A percentile compares a stretch with the other conserved stretches of the same genome.
phyloP scores from a whole-genome alignment of 1,140 invertebrate species.

The Homarus americanus region DNA sequence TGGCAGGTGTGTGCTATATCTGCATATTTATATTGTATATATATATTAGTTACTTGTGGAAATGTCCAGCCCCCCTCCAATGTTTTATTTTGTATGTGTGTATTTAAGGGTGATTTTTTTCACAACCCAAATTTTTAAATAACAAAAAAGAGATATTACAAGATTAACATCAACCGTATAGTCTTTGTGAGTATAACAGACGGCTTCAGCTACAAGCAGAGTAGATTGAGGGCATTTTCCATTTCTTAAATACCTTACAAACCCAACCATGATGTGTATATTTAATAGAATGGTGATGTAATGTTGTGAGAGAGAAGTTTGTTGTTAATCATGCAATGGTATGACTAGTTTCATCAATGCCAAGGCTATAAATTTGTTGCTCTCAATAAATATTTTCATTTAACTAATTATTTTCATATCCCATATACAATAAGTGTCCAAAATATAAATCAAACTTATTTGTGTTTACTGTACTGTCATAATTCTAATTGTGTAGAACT shows the following conservation, averaged over 20 bases:
- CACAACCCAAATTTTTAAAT: conserved; percentile 24
- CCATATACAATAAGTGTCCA: background rate
- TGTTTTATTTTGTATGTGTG: conserved; percentile 58
- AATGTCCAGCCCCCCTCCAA: conserved; percentile 42
- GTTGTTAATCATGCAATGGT: conserved; percentile 24
- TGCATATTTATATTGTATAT: conserved; percentile 48
- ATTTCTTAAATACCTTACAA: conserved; percentile 1
- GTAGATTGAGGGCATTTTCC: conserved; percentile 58
- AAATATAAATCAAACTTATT: background rate
- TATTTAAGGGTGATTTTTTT: conserved; percentile 50
- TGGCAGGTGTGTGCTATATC: background rate
- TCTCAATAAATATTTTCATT: conserved; percentile 69
- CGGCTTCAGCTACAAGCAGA: conserved; percentile 21
- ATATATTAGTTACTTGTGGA: conserved; percentile 50
- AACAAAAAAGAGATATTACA: conserved; percentile 19
- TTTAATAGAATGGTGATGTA: conserved; percentile 30
- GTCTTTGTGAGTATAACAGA: background rate
- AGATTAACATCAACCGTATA: background rate
- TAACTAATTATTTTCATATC: conserved; percentile 23
- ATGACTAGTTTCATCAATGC: conserved; percentile 46
- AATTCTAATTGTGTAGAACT: too few species aligned
- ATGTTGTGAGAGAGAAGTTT: conserved; percentile 31
- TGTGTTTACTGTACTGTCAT: background rate
- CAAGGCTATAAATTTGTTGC: conserved; percentile 66
- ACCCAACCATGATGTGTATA: conserved; percentile 15